phyloP scores from a whole-genome alignment of 2,797 vertebrate species.

The Antrozous pallidus region DNA sequence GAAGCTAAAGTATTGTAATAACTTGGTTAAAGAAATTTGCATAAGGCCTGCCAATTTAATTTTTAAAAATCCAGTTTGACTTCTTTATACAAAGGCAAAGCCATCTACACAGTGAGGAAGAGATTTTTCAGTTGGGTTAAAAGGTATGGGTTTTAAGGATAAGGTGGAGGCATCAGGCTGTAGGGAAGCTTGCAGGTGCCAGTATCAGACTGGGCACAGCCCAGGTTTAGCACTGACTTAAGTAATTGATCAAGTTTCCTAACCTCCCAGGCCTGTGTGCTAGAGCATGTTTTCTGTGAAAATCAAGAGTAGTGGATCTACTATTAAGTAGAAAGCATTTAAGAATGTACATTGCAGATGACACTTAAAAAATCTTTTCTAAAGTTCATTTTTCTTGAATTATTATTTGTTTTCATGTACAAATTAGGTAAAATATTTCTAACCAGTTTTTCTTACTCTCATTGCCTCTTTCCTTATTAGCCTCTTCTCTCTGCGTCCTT shows the following conservation, averaged over 20 bases:
- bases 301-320: no score
- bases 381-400: background rate
- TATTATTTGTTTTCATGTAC: background rate
- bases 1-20: background rate
- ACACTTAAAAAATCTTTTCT: background rate
- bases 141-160: background rate
- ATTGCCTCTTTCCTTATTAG: background rate
- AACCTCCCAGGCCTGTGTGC: background rate
- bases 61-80: background rate
- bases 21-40: conserved; percentile 28
- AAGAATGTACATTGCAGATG: background rate
- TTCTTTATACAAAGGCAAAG: background rate
- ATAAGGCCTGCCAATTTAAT: background rate
- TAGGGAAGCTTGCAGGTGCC: background rate
- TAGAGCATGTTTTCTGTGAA: background rate
- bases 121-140: background rate
- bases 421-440: background rate
- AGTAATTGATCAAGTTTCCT: background rate
- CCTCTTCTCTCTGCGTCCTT: background rate
- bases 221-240: background rate
- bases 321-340: background rate
- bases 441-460: background rate
- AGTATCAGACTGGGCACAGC: background rate
- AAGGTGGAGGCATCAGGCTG: background rate
- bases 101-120: background rate